These are phyloP conservation scores for Hofmannophila pseudospretella DNA, from an alignment of 2,888 invertebrate genomes.

Conservation along the genomic window DNA sequence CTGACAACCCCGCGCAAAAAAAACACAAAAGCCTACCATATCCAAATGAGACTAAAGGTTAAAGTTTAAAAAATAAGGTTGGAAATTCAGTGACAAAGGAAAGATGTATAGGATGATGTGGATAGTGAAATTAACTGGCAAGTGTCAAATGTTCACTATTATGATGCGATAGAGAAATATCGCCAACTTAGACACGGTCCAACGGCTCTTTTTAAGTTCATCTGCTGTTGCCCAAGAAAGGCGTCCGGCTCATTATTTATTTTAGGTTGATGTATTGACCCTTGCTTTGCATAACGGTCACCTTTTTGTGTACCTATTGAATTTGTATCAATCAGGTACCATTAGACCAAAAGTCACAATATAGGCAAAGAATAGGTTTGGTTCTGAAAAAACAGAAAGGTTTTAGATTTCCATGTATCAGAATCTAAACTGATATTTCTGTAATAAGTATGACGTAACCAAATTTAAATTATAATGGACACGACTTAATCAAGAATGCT, in stretches of 20 bases:
- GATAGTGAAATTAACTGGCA: conserved; percentile 24
- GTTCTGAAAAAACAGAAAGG: too few relatives aligned
- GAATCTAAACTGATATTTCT: too few relatives aligned
- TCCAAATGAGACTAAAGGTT: conserved; percentile 4
- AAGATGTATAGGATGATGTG: conserved; percentile 16
- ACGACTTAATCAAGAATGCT: too few relatives aligned
- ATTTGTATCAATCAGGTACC: conserved; percentile 28
- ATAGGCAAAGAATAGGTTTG: too few relatives aligned
- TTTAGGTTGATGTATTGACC: conserved; percentile 31
- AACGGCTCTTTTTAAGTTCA: conserved; percentile 43
- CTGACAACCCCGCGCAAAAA: conserved; percentile 11
- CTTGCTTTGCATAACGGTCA: conserved; percentile 26
- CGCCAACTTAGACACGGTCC: conserved; percentile 51
- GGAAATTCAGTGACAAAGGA: conserved; percentile 15
- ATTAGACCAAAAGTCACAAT: too few relatives aligned
- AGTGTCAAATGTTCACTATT: conserved; percentile 55
- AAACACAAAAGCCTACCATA: conserved; percentile 6
- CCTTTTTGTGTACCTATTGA: conserved; percentile 23
- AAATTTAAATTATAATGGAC: too few relatives aligned
- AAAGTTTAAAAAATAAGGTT: conserved; percentile 19
- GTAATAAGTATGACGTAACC: too few relatives aligned
- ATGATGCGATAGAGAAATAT: conserved; percentile 54
- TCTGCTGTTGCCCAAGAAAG: conserved; percentile 31
- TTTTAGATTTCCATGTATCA: too few relatives aligned
- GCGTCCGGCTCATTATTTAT: conserved; percentile 39